Conservation (phyloP, 2,797 vertebrate genomes). For the Serranus cabrilla region DNA sequence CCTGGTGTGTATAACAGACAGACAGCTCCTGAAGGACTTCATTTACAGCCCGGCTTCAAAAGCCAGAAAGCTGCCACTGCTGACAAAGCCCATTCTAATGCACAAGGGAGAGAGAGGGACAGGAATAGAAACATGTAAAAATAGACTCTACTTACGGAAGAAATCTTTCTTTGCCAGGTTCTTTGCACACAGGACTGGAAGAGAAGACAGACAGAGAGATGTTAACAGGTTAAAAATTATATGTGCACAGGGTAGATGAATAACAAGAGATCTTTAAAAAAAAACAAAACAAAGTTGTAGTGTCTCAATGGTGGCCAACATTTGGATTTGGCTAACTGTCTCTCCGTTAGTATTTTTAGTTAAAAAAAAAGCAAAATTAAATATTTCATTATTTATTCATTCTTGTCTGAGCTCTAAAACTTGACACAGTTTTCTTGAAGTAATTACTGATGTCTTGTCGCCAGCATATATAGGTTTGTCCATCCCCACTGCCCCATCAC, state of each 20-base stretch:
- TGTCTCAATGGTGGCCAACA: not conserved
- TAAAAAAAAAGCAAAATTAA: not conserved
- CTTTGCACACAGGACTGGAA: constrained; percentile 96
- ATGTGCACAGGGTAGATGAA: not conserved
- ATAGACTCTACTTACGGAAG: constrained; percentile 93
- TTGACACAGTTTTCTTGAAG: constrained; percentile 24
- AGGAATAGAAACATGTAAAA: constrained; percentile 66
- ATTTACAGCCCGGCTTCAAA: constrained; percentile 60
- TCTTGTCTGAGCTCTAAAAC: constrained; percentile 16
- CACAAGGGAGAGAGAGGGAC: constrained; percentile 36
- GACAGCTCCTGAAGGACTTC: constrained; percentile 53
- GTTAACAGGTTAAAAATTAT: constrained; percentile 11
- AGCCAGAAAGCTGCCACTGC: constrained; percentile 44
- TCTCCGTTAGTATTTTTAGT: not conserved
- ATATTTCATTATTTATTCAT: constrained; percentile 20
- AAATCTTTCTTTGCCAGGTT: constrained; percentile 99
- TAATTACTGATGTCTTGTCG: constrained; percentile 28
- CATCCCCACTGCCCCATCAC: constrained; percentile 16
- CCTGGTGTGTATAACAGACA: constrained; percentile 42
- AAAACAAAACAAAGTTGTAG: not conserved
- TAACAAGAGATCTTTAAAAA: not conserved
- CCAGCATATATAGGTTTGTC: constrained; percentile 24
- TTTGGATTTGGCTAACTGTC: not conserved
- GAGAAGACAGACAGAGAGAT: constrained; percentile 42
- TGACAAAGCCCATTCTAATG: constrained; percentile 60